Conservation (phyloP, 1,140 invertebrate species). For the Habropoda laboriosa region DNA sequence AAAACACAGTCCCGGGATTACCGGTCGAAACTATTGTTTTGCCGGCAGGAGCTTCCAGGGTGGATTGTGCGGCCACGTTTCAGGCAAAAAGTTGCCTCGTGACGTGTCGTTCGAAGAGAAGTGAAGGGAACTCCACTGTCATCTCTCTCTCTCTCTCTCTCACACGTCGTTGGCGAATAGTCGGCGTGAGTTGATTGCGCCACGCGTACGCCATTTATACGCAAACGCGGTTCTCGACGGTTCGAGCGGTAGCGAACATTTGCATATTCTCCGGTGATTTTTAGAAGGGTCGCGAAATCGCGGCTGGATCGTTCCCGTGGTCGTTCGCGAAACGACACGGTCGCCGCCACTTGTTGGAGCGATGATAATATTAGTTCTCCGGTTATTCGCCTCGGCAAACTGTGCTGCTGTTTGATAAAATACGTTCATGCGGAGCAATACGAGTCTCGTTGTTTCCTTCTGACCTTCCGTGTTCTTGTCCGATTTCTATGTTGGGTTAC, state of each 20-base stretch:
- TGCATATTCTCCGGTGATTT: slow-evolving; percentile 28
- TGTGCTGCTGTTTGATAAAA: slow-evolving; percentile 8
- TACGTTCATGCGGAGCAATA: neutral
- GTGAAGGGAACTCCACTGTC: slow-evolving; percentile 28
- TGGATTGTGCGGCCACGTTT: slow-evolving; percentile 42
- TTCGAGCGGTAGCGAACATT: neutral
- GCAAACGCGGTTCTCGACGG: neutral
- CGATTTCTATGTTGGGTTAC: too few relatives aligned
- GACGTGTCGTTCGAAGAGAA: neutral
- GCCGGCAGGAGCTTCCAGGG: slow-evolving; percentile 30
- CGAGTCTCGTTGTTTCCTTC: neutral
- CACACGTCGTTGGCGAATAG: neutral
- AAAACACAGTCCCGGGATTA: slow-evolving; percentile 62
- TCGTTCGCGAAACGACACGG: neutral
- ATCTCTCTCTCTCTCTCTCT: neutral
- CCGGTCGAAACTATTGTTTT: slow-evolving; percentile 64
- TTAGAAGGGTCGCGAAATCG: slow-evolving; percentile 19
- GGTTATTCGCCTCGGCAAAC: neutral
- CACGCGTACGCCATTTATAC: neutral
- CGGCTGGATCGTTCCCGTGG: neutral
- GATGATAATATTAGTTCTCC: slow-evolving; percentile 5
- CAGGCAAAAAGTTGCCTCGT: slow-evolving; percentile 33
- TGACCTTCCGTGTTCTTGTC: neutral
- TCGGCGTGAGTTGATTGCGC: neutral
- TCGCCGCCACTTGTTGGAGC: slow-evolving; percentile 28